Evolutionary conservation across 2,888 invertebrate species (phyloP).

Genomic region (Tribolium freemani): DNA sequence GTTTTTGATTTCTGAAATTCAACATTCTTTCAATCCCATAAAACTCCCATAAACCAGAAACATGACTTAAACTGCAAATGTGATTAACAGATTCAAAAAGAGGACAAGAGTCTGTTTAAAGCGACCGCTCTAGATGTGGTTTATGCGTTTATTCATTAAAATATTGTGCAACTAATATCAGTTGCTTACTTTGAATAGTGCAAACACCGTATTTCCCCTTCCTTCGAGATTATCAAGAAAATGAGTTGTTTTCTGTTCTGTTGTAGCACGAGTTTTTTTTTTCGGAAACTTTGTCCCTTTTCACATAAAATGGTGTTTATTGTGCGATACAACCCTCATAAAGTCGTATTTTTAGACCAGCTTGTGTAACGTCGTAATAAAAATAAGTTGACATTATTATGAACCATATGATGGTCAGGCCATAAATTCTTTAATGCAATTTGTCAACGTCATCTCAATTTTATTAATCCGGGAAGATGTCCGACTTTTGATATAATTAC

Average conservation of each 20-base stretch:
- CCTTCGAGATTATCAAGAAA: neutral
- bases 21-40: constrained; percentile 18
- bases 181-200: neutral
- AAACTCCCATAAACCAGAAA: constrained; percentile 1
- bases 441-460: constrained; percentile 5
- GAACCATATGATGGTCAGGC: neutral
- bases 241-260: neutral
- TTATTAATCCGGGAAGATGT: neutral
- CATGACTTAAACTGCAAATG: neutral
- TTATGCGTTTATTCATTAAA: neutral
- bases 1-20: constrained; percentile 16
- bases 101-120: neutral
- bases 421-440: neutral
- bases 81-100: neutral
- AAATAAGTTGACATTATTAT: constrained; percentile 9
- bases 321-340: constrained; percentile 4
- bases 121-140: neutral
- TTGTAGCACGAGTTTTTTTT: neutral
- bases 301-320: no score
- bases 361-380: constrained; percentile 5
- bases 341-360: constrained; percentile 22
- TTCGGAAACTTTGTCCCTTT: no score
- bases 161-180: neutral
- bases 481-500: neutral
- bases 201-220: neutral